Evolutionary conservation across 2,888 invertebrate genomes (phyloP).

Genomic region (Iphiclides podalirius): DNA sequence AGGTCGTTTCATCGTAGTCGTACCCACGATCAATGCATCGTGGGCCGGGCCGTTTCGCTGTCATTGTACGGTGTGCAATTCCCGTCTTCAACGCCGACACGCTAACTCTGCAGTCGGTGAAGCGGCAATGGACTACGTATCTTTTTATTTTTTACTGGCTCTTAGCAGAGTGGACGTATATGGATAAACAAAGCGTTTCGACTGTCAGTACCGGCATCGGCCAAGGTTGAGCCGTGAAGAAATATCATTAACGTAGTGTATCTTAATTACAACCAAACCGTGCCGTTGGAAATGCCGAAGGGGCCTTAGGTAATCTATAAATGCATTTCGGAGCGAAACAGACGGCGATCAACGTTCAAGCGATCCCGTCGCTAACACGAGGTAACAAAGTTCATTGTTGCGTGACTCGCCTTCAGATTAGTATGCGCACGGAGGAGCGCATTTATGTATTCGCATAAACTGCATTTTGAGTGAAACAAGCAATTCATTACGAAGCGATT

Average conservation of each 20-base stretch:
- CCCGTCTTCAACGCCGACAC: too few species aligned
- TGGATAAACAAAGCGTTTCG: constrained; percentile 31
- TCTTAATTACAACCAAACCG: constrained; percentile 46
- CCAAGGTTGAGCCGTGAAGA: constrained; percentile 43
- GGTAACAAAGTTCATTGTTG: constrained; percentile 1
- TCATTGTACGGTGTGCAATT: too few species aligned
- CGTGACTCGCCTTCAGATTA: neutral
- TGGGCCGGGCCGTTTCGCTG: constrained; percentile 19
- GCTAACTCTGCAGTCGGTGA: too few species aligned
- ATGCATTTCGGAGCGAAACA: constrained; percentile 17
- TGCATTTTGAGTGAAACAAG: constrained; percentile 15
- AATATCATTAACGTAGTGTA: constrained; percentile 42
- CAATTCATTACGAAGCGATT: constrained; percentile 1
- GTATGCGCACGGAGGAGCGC: constrained; percentile 13
- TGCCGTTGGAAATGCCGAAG: constrained; percentile 17
- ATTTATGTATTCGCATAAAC: constrained; percentile 16
- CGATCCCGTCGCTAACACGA: too few species aligned
- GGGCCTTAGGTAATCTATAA: constrained; percentile 14
- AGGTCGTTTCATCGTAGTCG: constrained; percentile 63
- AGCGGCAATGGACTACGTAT: too few species aligned
- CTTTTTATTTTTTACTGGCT: too few species aligned
- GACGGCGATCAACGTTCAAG: too few species aligned
- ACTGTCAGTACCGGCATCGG: constrained; percentile 31
- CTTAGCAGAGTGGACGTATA: constrained; percentile 12
- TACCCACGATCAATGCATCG: constrained; percentile 42